Evolutionary conservation across 2,888 invertebrate genomes (phyloP).

Genomic region (Apodemia zela): DNA sequence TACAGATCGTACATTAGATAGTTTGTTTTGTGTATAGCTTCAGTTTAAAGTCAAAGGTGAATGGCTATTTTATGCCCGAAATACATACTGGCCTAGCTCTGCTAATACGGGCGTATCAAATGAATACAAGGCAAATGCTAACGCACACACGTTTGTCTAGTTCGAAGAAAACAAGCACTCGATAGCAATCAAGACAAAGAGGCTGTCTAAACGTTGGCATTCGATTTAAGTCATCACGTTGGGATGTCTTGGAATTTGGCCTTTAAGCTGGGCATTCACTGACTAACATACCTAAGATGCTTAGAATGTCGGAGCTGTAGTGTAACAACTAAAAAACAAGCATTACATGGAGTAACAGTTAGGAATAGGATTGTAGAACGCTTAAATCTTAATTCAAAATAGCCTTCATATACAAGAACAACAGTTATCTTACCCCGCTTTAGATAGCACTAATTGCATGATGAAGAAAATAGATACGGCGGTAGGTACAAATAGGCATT

Average conservation of each 20-base stretch:
- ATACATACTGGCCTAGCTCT: not conserved
- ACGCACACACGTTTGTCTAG: not conserved
- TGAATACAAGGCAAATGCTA: not conserved
- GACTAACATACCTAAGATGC: no score
- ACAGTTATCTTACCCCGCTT: no score
- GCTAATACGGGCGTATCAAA: not conserved
- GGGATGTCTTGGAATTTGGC: not conserved
- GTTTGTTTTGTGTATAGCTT: not conserved
- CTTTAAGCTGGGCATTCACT: no score
- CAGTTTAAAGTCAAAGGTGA: slow-evolving; percentile 12
- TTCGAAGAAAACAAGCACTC: not conserved
- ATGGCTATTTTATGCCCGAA: not conserved
- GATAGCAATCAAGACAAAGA: not conserved
- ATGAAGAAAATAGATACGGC: no score
- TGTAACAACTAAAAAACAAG: no score
- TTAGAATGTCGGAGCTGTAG: no score
- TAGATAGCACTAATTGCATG: no score
- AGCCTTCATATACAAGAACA: no score
- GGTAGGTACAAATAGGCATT: no score
- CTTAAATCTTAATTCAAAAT: no score
- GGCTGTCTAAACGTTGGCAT: not conserved
- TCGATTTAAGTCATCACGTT: not conserved
- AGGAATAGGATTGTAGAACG: no score
- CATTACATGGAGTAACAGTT: no score
- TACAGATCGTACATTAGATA: not conserved